Evolutionary conservation across 2,113 vertebrate species (phyloP).

Genomic region (Rattus rattus): DNA sequence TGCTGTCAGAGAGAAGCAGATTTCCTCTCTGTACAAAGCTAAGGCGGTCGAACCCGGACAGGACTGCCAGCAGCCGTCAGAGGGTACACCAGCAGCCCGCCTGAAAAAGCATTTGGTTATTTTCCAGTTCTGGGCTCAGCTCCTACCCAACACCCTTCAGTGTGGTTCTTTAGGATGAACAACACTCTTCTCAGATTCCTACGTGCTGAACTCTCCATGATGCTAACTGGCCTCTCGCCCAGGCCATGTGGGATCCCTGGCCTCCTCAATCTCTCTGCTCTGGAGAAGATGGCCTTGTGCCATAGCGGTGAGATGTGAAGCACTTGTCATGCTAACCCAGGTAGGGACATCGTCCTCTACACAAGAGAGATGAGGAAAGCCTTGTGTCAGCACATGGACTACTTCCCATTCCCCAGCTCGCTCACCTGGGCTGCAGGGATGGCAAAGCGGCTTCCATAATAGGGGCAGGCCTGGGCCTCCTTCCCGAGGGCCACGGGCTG

Average conservation of each 20-base stretch:
- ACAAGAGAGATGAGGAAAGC: background rate
- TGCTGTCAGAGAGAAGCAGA: background rate
- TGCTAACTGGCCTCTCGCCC: background rate
- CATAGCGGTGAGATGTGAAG: fast-evolving
- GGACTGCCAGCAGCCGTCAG: background rate
- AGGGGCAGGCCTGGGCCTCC: slow-evolving; percentile 92
- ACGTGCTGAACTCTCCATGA: background rate
- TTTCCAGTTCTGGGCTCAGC: background rate
- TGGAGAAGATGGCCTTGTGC: background rate
- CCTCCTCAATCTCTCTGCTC: fast-evolving
- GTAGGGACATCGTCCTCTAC: background rate
- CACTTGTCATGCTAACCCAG: fast-evolving
- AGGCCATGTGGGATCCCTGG: too few relatives aligned
- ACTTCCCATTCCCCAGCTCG: fast-evolving
- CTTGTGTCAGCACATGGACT: background rate
- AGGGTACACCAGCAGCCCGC: background rate
- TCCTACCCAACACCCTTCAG: background rate
- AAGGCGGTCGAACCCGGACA: background rate
- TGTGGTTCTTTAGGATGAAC: background rate
- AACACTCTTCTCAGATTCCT: background rate
- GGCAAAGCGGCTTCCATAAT: slow-evolving; percentile 93
- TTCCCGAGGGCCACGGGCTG: slow-evolving; percentile 91
- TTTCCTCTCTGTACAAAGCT: background rate
- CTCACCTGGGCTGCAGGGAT: slow-evolving; percentile 93
- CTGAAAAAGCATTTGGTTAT: background rate